phyloP scores from a whole-genome alignment of 2,113 vertebrate genomes.

The Sarotherodon lohbergeri region DNA sequence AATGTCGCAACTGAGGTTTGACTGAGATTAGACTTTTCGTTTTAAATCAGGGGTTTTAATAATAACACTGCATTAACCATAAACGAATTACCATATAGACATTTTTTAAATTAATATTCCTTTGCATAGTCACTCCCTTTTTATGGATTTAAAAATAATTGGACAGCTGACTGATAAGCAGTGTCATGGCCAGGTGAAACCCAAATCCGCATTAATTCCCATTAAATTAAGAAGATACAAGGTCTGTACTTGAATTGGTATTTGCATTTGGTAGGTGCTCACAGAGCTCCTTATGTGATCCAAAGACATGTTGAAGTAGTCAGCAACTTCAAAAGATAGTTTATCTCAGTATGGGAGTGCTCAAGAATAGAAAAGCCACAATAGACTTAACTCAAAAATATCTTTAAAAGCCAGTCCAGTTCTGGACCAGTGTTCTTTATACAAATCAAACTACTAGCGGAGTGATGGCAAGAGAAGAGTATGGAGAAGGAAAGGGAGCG shows the following conservation, averaged over 20 bases:
- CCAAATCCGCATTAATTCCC: not conserved
- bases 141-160: not conserved
- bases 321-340: not conserved
- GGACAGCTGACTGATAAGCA: not conserved
- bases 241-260: not conserved
- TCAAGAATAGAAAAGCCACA: not conserved
- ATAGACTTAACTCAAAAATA: not conserved
- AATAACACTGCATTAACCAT: not conserved
- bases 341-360: not conserved
- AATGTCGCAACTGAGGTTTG: rapidly evolving
- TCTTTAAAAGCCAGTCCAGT: not conserved
- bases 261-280: not conserved
- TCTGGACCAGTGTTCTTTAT: not conserved
- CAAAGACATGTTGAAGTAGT: not conserved
- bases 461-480: not conserved
- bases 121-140: rapidly evolving
- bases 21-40: not conserved
- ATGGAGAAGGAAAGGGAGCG: not conserved
- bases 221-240: not conserved
- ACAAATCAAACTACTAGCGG: not conserved
- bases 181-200: not conserved
- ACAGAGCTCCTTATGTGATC: not conserved
- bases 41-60: not conserved
- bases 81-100: not conserved
- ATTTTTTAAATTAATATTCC: not conserved